Conservation (phyloP, 2,888 invertebrate species). For the Hylaea fasciaria region DNA sequence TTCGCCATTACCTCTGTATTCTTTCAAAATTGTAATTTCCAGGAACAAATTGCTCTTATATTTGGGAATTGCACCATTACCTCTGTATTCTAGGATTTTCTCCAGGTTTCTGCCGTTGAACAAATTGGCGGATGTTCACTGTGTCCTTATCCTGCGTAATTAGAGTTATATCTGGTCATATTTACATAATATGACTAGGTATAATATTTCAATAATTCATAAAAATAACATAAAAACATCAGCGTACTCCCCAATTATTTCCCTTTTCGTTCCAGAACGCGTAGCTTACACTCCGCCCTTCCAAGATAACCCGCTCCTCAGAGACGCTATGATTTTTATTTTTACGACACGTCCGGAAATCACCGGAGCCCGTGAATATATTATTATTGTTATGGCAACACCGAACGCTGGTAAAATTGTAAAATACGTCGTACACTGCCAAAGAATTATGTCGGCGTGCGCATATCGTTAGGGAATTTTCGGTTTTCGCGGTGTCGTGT, state of each 20-base stretch:
- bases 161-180: not conserved
- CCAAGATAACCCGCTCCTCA: conserved; percentile 56
- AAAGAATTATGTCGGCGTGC: conserved; percentile 66
- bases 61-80: not conserved
- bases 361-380: conserved; percentile 80
- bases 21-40: too few species aligned
- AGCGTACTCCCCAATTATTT: conserved; percentile 9
- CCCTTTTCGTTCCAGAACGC: not conserved
- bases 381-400: conserved; percentile 82
- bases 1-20: not conserved
- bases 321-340: conserved; percentile 79
- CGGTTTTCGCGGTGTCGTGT: conserved; percentile 58
- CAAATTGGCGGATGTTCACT: too few species aligned
- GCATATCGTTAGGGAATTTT: conserved; percentile 75
- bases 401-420: conserved; percentile 76
- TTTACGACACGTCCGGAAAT: conserved; percentile 78
- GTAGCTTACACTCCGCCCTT: conserved; percentile 19
- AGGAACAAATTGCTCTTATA: too few species aligned
- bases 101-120: too few species aligned
- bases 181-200: not conserved
- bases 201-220: not conserved
- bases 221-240: not conserved
- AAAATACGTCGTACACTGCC: conserved; percentile 71
- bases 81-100: not conserved
- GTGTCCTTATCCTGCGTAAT: too few species aligned